Conservation (phyloP, 2,113 vertebrate species). For the Nannobrachium achirus region DNA sequence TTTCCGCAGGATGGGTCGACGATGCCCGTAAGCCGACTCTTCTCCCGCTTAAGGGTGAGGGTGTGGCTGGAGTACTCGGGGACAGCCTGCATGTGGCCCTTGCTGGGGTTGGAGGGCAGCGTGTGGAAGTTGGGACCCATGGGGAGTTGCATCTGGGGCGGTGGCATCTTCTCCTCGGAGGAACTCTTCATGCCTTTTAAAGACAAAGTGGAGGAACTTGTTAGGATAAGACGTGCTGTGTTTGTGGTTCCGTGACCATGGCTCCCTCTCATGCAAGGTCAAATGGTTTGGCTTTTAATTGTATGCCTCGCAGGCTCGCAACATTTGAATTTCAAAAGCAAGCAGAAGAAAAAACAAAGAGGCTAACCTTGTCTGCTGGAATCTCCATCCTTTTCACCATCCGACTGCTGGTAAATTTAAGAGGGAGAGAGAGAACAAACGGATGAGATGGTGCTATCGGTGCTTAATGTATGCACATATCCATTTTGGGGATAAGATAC, state of each 20-base stretch:
- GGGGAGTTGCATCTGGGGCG: conserved; percentile 85
- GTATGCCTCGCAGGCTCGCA: conserved; percentile 20
- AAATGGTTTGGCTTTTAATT: conserved; percentile 24
- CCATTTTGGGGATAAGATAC: conserved; percentile 47
- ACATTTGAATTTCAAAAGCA: conserved; percentile 51
- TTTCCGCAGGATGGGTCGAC: conserved; percentile 81
- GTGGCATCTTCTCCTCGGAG: conserved; percentile 88
- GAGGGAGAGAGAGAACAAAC: conserved; percentile 34
- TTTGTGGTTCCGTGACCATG: conserved; percentile 19
- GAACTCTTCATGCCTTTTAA: conserved; percentile 89
- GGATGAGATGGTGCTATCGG: conserved; percentile 47
- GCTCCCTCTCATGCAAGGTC: conserved; percentile 6
- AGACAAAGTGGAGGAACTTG: conserved; percentile 27
- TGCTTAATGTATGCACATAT: conserved; percentile 60
- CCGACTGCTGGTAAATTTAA: conserved; percentile 83
- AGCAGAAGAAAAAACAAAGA: conserved; percentile 16
- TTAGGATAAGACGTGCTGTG: neutral
- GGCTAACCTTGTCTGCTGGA: conserved; percentile 95
- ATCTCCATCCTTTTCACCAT: conserved; percentile 97
- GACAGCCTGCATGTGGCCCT: conserved; percentile 89
- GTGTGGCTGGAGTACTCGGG: conserved; percentile 95
- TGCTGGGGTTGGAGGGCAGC: conserved; percentile 91
- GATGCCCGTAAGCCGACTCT: conserved; percentile 74
- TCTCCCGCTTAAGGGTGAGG: conserved; percentile 94
- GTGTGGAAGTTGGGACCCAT: conserved; percentile 95